phyloP scores from a whole-genome alignment of 2,113 vertebrate species.

The Limanda limanda region DNA sequence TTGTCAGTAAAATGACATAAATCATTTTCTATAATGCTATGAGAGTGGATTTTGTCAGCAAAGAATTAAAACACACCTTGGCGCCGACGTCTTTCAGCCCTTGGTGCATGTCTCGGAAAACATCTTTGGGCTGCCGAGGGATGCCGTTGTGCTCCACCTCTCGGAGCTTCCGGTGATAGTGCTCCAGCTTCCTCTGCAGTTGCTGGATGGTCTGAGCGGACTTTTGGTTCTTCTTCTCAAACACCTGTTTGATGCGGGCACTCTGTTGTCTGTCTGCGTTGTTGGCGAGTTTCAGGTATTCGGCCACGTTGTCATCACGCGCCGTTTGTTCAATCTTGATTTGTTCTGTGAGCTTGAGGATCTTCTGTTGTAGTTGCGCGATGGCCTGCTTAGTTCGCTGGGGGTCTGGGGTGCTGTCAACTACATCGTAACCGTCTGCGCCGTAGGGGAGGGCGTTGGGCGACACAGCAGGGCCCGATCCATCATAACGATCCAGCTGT shows the following conservation, averaged over 20 bases:
- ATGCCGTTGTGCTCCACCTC: constrained; percentile 97
- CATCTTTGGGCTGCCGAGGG: constrained; percentile 94
- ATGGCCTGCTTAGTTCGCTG: constrained; percentile 97
- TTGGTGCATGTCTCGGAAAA: constrained; percentile 98
- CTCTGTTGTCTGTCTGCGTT: constrained; percentile 98
- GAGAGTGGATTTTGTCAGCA: not conserved
- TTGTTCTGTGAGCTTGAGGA: constrained; percentile 96
- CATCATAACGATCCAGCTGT: constrained; percentile 85
- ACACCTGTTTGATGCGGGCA: constrained; percentile 97
- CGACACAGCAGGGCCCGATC: constrained; percentile 88
- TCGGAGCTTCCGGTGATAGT: constrained; percentile 93
- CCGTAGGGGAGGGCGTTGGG: constrained; percentile 91
- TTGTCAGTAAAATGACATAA: not conserved
- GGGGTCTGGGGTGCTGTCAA: constrained; percentile 93
- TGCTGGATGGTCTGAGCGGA: constrained; percentile 96
- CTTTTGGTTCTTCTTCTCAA: constrained; percentile 99
- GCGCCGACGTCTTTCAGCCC: constrained; percentile 96
- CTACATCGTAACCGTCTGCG: constrained; percentile 89
- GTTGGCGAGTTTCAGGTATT: constrained; percentile 95
- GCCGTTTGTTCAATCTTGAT: constrained; percentile 98
- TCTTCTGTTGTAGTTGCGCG: constrained; percentile 96
- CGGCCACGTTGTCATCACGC: constrained; percentile 96
- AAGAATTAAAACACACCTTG: constrained; percentile 81
- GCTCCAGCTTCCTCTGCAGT: constrained; percentile 95
- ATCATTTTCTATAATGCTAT: not conserved